A percentile compares a stretch with the other conserved stretches of the same genome.
Evolutionary conservation across 2,888 invertebrate species (phyloP).

Genomic region (Abrostola triplasia): DNA sequence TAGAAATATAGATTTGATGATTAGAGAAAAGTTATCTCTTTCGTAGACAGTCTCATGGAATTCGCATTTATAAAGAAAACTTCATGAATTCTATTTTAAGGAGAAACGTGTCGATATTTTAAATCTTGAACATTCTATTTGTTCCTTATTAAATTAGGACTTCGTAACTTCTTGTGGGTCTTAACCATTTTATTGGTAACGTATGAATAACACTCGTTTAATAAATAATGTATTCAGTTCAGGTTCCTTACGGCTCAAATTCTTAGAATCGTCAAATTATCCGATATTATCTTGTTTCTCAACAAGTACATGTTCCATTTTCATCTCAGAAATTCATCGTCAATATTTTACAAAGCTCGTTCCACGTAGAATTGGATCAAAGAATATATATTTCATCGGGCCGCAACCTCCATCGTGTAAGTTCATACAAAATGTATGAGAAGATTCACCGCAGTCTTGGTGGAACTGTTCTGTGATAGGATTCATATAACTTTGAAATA

Average conservation of each 20-base stretch:
- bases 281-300: background rate
- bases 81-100: no score
- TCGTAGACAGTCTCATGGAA: no score
- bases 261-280: background rate
- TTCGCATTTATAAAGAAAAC: no score
- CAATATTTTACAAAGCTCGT: slow-evolving; percentile 15
- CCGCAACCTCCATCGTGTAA: slow-evolving; percentile 4
- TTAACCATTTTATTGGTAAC: background rate
- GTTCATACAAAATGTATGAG: slow-evolving; percentile 48
- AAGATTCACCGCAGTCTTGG: slow-evolving; percentile 5
- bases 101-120: no score
- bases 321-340: slow-evolving; percentile 12
- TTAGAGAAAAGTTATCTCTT: no score
- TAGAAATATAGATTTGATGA: no score
- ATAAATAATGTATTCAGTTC: no score
- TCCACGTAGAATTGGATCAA: slow-evolving; percentile 18
- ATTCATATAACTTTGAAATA: slow-evolving; percentile 5
- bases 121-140: no score
- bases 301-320: background rate
- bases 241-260: background rate
- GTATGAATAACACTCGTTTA: no score
- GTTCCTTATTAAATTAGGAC: no score
- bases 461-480: slow-evolving; percentile 10
- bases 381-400: slow-evolving; percentile 39
- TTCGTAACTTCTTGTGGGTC: slow-evolving; percentile 1